phyloP scores from a whole-genome alignment of 2,797 vertebrate genomes.

The Halcyon chelicuti region DNA sequence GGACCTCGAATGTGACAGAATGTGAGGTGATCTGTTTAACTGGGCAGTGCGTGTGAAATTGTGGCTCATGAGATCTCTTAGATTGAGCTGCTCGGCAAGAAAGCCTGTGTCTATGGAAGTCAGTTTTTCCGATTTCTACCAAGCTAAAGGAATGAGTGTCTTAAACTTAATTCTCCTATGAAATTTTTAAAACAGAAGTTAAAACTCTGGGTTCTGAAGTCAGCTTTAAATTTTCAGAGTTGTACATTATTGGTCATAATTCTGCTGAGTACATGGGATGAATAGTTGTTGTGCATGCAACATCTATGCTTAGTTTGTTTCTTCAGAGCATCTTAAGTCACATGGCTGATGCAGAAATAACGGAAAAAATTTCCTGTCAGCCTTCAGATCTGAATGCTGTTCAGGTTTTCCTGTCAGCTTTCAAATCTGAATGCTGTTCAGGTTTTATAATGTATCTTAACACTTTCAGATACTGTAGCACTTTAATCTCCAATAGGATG shows the following conservation, averaged over 20 bases:
- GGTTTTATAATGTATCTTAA: neutral
- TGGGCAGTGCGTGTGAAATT: neutral
- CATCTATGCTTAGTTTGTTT: neutral
- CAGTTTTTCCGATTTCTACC: neutral
- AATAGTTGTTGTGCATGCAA: neutral
- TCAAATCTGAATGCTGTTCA: neutral
- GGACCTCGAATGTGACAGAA: neutral
- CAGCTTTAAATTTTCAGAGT: neutral
- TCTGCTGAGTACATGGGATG: neutral
- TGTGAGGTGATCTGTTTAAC: neutral
- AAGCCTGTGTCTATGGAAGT: neutral
- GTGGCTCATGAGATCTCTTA: neutral
- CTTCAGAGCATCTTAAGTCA: neutral
- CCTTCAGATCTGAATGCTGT: neutral
- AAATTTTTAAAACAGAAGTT: neutral
- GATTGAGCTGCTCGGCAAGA: neutral
- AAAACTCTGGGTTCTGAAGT: neutral
- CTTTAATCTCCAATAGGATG: neutral
- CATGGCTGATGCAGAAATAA: neutral
- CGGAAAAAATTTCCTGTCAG: neutral
- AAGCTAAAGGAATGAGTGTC: neutral
- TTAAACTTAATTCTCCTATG: neutral
- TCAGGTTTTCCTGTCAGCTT: neutral
- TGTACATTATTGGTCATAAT: neutral
- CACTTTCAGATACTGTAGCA: neutral